phyloP scores from a whole-genome alignment of 64 coral and sea anemone genomes.

The Stichodactyla mertensii region DNA sequence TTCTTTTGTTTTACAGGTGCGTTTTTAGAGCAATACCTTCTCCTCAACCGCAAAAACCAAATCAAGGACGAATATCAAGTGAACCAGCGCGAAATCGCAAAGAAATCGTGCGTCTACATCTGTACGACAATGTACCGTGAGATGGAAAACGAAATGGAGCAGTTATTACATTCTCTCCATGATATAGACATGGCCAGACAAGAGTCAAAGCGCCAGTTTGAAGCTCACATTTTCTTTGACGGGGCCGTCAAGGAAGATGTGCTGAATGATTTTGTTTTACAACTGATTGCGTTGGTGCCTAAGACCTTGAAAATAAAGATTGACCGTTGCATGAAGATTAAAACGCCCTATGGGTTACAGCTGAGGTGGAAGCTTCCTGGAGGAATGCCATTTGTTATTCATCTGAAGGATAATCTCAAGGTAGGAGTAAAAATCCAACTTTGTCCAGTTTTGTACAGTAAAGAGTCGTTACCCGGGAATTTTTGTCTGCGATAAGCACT shows the following conservation, averaged over 20 bases:
- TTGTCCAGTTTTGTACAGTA: not conserved
- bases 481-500: no score
- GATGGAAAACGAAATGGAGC: slow-evolving; percentile 87
- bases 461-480: no score
- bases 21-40: slow-evolving; percentile 78
- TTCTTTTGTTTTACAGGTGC: slow-evolving; percentile 41
- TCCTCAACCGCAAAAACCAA: no score
- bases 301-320: slow-evolving; percentile 63
- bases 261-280: slow-evolving; percentile 71
- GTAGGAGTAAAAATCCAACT: slow-evolving; percentile 17
- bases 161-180: slow-evolving; percentile 73
- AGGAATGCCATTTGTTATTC: slow-evolving; percentile 74
- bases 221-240: slow-evolving; percentile 96
- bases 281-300: slow-evolving; percentile 71
- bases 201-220: slow-evolving; percentile 63
- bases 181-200: slow-evolving; percentile 59
- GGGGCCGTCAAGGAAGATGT: slow-evolving; percentile 76
- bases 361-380: slow-evolving; percentile 82
- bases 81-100: slow-evolving; percentile 46
- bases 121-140: slow-evolving; percentile 99
- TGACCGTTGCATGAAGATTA: slow-evolving; percentile 52
- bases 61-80: slow-evolving; percentile 72
- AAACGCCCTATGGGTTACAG: slow-evolving; percentile 95
- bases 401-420: slow-evolving; percentile 90
- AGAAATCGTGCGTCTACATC: slow-evolving; percentile 68